A percentile compares a stretch with the other conserved stretches of the same genome.
Evolutionary conservation across 2,888 invertebrate species (phyloP).

Genomic region (Glyphotaelius pellucidus): DNA sequence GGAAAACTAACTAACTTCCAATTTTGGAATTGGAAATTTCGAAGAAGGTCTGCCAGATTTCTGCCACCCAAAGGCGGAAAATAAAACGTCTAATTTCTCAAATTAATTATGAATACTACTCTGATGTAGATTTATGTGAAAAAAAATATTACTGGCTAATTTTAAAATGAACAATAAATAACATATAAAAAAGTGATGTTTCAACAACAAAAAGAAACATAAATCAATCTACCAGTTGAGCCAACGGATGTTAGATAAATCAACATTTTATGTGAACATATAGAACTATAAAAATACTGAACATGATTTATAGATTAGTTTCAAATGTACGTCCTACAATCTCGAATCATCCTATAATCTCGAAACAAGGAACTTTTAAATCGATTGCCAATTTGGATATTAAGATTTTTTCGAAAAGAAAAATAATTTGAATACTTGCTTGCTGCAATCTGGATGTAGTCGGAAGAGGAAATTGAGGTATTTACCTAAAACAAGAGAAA

Average conservation of each 20-base stretch:
- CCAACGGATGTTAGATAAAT: not conserved
- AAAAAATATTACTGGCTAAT: not conserved
- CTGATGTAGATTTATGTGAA: not conserved
- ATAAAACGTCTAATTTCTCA: not conserved
- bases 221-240: not conserved
- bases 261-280: not conserved
- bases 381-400: not conserved
- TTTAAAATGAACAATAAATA: not conserved
- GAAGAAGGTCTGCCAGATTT: constrained; percentile 29
- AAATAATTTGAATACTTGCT: not conserved
- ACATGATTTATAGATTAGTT: not conserved
- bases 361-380: not conserved
- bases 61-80: constrained; percentile 16
- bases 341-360: too few relatives aligned
- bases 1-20: constrained; percentile 31
- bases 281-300: not conserved
- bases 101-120: not conserved
- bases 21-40: constrained; percentile 26
- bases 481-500: constrained; percentile 35
- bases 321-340: not conserved
- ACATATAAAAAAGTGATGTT: not conserved
- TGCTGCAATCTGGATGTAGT: not conserved
- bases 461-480: not conserved
- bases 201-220: not conserved
- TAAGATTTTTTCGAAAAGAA: not conserved